Percentiles rank a stretch among this genome's conserved stretches.
Conservation (phyloP, 2,797 vertebrate species). For the Gouania willdenowi region DNA sequence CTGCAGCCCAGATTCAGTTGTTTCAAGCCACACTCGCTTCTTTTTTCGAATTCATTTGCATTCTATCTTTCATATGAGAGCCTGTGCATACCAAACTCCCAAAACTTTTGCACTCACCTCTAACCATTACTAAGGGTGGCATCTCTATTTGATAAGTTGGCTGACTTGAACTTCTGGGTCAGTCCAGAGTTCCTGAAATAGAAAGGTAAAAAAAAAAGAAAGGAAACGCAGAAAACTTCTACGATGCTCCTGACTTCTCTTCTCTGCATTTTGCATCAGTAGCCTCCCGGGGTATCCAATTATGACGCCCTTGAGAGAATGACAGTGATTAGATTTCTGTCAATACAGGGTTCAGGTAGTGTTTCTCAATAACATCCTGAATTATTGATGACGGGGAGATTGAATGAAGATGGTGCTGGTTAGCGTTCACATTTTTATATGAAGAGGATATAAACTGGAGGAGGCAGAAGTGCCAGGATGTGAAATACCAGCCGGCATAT, state of each 20-base stretch:
- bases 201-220: conserved; percentile 59
- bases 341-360: conserved; percentile 74
- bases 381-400: conserved; percentile 73
- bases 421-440: conserved; percentile 59
- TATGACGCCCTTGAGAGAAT: conserved; percentile 72
- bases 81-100: too few relatives aligned
- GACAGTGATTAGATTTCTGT: conserved; percentile 73
- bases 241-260: not conserved
- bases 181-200: conserved; percentile 46
- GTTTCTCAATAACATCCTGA: conserved; percentile 75
- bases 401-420: conserved; percentile 40
- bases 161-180: conserved; percentile 31
- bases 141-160: conserved; percentile 10
- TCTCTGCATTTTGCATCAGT: conserved; percentile 18
- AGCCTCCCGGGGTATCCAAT: conserved; percentile 62
- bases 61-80: too few relatives aligned
- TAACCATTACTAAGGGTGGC: conserved; percentile 21
- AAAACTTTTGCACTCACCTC: conserved; percentile 24
- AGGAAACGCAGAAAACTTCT: conserved; percentile 37
- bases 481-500: conserved; percentile 42
- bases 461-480: conserved; percentile 3
- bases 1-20: too few relatives aligned
- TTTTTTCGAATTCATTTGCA: too few relatives aligned
- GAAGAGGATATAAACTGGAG: conserved; percentile 14
- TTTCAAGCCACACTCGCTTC: too few relatives aligned